Evolutionary conservation across 1,140 invertebrate genomes (phyloP).

Genomic region (Drosophila parvula): DNA sequence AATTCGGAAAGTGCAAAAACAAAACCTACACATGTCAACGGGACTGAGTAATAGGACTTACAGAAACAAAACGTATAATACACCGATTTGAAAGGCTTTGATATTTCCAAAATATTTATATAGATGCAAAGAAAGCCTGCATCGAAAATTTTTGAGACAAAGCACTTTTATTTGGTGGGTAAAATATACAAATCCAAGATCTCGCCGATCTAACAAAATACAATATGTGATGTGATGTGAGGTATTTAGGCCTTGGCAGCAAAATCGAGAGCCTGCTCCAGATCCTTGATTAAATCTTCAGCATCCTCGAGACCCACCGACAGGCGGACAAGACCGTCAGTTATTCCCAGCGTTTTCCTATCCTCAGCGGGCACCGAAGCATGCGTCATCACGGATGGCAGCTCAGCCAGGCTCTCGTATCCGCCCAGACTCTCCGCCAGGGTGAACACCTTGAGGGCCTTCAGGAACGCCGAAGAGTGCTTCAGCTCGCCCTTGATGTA

Average conservation of each 20-base stretch:
- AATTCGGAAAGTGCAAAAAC: no score
- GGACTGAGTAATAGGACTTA: no score
- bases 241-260: slow-evolving; percentile 52
- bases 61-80: no score
- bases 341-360: slow-evolving; percentile 91
- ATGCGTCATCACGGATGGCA: slow-evolving; percentile 93
- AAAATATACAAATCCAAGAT: slow-evolving; percentile 26
- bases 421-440: slow-evolving; percentile 98
- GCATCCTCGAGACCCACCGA: slow-evolving; percentile 96
- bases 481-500: slow-evolving; percentile 92
- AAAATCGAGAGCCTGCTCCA: slow-evolving; percentile 90
- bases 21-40: no score
- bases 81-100: no score
- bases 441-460: slow-evolving; percentile 91
- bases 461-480: slow-evolving; percentile 91
- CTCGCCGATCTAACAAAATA: neutral
- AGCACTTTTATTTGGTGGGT: slow-evolving; percentile 31
- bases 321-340: slow-evolving; percentile 93
- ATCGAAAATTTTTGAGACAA: neutral
- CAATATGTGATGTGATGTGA: slow-evolving; percentile 2
- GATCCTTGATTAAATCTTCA: slow-evolving; percentile 94
- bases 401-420: slow-evolving; percentile 95
- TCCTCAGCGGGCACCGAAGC: slow-evolving; percentile 90
- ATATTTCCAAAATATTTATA: no score
- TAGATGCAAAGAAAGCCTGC: no score